Evolutionary conservation across 2,113 vertebrate genomes (phyloP).

Genomic region (Oryzias woworae): DNA sequence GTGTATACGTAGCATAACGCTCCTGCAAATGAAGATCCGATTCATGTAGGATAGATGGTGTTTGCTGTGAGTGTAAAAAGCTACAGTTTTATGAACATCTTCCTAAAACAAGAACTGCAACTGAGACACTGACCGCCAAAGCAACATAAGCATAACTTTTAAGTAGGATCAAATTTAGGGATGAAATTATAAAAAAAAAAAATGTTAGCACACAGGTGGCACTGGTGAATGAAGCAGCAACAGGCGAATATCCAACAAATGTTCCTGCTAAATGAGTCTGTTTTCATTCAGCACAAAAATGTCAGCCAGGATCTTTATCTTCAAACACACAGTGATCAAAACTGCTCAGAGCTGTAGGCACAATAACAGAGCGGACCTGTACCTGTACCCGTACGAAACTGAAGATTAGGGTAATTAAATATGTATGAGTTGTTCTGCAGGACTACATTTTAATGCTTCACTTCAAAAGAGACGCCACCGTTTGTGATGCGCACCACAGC

Average conservation of each 20-base stretch:
- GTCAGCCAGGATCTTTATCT: slow-evolving; percentile 4
- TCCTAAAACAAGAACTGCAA: too few species aligned
- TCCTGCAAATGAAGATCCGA: too few species aligned
- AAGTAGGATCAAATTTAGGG: too few species aligned
- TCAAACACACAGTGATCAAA: slow-evolving; percentile 32
- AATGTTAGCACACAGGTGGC: neutral
- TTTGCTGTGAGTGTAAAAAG: too few species aligned
- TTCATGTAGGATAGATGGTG: too few species aligned
- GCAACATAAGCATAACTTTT: too few species aligned
- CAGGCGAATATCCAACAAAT: slow-evolving; percentile 4
- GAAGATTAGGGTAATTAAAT: slow-evolving; percentile 58
- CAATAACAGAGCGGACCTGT: slow-evolving; percentile 22
- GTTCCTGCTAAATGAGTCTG: slow-evolving; percentile 15
- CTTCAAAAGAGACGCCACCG: slow-evolving; percentile 37
- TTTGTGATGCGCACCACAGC: slow-evolving; percentile 43
- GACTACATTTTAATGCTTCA: slow-evolving; percentile 41
- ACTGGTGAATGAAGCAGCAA: neutral
- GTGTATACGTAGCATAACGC: too few species aligned
- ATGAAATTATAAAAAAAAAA: too few species aligned
- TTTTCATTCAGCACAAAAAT: neutral
- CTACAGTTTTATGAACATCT: too few species aligned
- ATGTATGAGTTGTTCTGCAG: slow-evolving; percentile 52
- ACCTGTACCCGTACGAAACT: slow-evolving; percentile 9
- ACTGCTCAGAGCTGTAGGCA: slow-evolving; percentile 22
- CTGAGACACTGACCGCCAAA: too few species aligned